Evolutionary conservation across 64 coral and sea anemone species (phyloP).

Genomic region (Actinia equina): DNA sequence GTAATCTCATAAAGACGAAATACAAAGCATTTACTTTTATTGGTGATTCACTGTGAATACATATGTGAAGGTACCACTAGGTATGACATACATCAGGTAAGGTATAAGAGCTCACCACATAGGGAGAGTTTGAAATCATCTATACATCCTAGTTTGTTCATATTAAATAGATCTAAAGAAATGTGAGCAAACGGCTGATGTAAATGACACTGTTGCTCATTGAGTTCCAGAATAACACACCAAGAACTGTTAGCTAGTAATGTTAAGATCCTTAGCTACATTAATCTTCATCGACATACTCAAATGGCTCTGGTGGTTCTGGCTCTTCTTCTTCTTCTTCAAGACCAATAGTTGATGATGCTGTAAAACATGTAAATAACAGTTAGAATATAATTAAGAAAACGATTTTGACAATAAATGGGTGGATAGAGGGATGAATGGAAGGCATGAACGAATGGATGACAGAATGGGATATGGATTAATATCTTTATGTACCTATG

Average conservation of each 20-base stretch:
- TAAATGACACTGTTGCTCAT: not conserved
- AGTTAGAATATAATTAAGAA: not conserved
- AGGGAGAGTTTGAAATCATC: not conserved
- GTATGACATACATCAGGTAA: not conserved
- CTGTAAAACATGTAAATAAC: slow-evolving; percentile 25
- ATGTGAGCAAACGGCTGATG: too few relatives aligned
- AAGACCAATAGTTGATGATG: slow-evolving; percentile 72
- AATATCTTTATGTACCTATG: too few relatives aligned
- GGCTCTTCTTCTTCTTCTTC: slow-evolving; percentile 98
- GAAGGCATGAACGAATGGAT: too few relatives aligned
- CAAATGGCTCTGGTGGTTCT: slow-evolving; percentile 92
- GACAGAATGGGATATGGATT: too few relatives aligned
- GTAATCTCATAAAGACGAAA: not conserved
- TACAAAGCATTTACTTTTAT: not conserved
- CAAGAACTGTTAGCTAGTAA: too few relatives aligned
- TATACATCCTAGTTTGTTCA: too few relatives aligned
- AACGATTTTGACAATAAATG: too few relatives aligned
- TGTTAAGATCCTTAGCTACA: too few relatives aligned
- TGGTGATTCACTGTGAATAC: not conserved
- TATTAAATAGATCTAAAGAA: too few relatives aligned
- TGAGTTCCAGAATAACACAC: too few relatives aligned
- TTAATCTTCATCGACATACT: slow-evolving; percentile 92
- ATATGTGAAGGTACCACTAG: not conserved
- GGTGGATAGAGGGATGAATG: too few relatives aligned
- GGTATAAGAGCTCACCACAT: not conserved